phyloP scores from a whole-genome alignment of 2,113 vertebrate genomes.

The Origma solitaria region DNA sequence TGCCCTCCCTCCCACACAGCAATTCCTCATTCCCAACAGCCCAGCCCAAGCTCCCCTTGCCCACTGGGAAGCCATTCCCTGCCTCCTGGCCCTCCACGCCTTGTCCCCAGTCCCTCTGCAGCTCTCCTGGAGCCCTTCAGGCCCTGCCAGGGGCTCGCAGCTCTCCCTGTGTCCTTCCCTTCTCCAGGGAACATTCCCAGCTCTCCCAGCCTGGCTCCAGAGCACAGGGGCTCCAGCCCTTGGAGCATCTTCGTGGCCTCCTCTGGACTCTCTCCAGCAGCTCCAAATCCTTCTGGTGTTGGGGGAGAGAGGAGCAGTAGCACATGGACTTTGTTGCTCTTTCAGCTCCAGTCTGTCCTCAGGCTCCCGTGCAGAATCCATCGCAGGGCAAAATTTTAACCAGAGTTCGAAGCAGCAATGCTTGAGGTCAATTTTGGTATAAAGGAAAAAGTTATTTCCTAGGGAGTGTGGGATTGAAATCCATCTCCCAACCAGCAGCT shows the following conservation, averaged over 20 bases:
- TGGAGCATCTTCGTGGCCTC: rapidly evolving
- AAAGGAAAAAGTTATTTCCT: background rate
- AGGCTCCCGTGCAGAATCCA: background rate
- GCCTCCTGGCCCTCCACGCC: background rate
- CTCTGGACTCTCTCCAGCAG: rapidly evolving
- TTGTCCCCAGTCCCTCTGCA: background rate
- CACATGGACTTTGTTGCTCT: rapidly evolving
- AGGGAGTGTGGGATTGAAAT: background rate
- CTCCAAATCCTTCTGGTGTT: rapidly evolving
- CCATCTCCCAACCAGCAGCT: background rate
- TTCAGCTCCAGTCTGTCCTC: background rate
- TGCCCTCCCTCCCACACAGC: no score
- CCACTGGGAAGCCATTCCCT: background rate
- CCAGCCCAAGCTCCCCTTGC: no score
- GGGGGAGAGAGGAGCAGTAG: background rate
- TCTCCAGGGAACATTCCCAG: background rate
- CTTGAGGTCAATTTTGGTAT: background rate
- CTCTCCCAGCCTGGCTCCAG: background rate
- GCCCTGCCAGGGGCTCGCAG: background rate
- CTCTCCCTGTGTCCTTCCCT: background rate
- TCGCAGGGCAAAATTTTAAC: background rate
- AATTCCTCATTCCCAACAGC: no score
- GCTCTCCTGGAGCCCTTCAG: background rate
- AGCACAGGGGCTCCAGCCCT: background rate
- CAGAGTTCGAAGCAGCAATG: background rate